These are phyloP conservation scores for Penaeus chinensis DNA, from an alignment of 1,140 invertebrate species.

Conservation along the genomic window DNA sequence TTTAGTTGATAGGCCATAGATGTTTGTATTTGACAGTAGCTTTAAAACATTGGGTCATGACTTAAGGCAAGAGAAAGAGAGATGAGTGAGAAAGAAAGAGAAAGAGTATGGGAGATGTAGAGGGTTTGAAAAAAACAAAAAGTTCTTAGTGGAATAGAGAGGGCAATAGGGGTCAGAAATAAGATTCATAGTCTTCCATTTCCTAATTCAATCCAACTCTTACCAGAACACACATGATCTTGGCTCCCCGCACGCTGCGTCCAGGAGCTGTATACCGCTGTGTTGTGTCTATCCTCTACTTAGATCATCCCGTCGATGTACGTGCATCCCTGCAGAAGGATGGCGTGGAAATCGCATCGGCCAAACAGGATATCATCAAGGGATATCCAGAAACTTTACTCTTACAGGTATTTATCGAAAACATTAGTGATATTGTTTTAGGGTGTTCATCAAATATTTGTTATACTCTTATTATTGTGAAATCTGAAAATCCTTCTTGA, in stretches of 20 bases:
- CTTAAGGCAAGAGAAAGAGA: too few species aligned
- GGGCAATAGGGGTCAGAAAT: not conserved
- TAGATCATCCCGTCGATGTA: constrained; percentile 65
- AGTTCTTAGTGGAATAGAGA: too few species aligned
- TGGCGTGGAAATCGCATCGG: constrained; percentile 67
- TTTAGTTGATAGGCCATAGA: too few species aligned
- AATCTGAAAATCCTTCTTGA: not conserved
- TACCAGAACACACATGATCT: constrained; percentile 67
- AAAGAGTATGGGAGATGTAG: too few species aligned
- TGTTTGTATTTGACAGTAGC: too few species aligned
- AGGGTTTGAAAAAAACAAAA: too few species aligned
- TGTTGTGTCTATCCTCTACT: constrained; percentile 65
- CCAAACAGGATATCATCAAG: constrained; percentile 63
- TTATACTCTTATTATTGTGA: not conserved
- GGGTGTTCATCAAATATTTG: too few species aligned
- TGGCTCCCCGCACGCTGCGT: constrained; percentile 67
- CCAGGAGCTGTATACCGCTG: constrained; percentile 68
- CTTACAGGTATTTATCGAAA: constrained; percentile 66
- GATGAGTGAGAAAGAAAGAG: too few species aligned
- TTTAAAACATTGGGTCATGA: too few species aligned
- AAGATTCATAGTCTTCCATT: not conserved
- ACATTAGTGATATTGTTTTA: too few species aligned
- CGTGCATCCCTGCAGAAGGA: constrained; percentile 67
- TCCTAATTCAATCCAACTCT: not conserved
- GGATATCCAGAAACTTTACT: constrained; percentile 66